These are phyloP conservation scores for Microcebus ravelobensis DNA, from an alignment of 2,113 vertebrate genomes.

Conservation along the genomic window DNA sequence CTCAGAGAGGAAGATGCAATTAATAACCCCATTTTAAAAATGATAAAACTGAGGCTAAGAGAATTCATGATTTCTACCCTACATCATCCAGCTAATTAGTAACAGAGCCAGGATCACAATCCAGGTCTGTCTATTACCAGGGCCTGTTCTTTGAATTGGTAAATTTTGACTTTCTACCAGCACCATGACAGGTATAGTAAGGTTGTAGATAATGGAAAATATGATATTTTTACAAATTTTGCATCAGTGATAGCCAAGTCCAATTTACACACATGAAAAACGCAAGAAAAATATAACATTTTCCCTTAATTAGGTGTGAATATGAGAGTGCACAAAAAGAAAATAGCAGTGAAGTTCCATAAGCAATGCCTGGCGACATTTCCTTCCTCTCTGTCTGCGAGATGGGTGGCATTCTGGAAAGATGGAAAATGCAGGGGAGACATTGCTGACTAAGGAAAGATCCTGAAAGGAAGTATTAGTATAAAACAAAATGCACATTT, in stretches of 20 bases:
- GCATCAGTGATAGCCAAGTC: neutral
- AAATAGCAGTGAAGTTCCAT: neutral
- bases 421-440: neutral
- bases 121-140: accelerated
- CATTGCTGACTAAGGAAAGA: neutral
- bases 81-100: neutral
- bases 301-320: neutral
- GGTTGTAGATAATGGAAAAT: accelerated
- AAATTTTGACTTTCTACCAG: neutral
- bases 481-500: neutral
- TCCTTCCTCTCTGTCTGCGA: neutral
- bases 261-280: neutral
- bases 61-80: neutral
- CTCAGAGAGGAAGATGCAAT: neutral
- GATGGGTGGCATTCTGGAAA: neutral
- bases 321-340: neutral
- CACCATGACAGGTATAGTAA: accelerated
- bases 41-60: neutral
- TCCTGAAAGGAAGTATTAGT: neutral
- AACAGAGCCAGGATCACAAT: neutral
- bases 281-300: neutral
- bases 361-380: neutral
- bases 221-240: neutral
- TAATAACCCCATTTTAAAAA: neutral
- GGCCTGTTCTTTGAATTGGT: neutral